Base-by-base conservation (phyloP, 2,113 vertebrate genomes). In the Menidia beryllina region DNA sequence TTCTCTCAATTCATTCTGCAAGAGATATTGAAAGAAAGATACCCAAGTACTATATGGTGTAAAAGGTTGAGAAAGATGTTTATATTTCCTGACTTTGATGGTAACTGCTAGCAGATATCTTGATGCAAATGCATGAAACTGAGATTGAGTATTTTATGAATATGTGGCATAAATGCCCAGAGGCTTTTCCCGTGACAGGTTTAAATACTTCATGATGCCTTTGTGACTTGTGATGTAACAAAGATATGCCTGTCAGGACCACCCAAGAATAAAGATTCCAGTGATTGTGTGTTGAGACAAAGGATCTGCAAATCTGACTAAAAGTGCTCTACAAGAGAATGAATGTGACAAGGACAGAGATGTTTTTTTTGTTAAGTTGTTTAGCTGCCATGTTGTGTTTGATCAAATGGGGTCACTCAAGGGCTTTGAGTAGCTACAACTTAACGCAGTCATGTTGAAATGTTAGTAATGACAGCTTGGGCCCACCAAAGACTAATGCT, bases 251-350 rank as follows among this genome's bases (percentile, higher is more conserved):
- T 59, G 47, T 72, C 19, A 62, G 21, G 20, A 15, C 4, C 9
- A 38, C 23, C 7, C 27, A 19, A 36, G 24, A 45, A 60, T 63
- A 58, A 75, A 70, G n/a, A 23, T 51, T 19, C 39, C 24, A 49
- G 43, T 50, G 48, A 47, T 5, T 17, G 2, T 59, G 21, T 62
- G 55, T 53, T 73, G 56, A 70, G 58, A 54, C 19, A 23, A 45
- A 49, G 41, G 62, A 74, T 78, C 69, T 79, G 72, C 71, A 77
- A 63, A 53, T 72, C 75, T 74, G 82, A 75, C 65, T 66, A 62
- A 55, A 34, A 39, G 20, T 51, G 43, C 21, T 52, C 24, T 50
- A 51, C 14, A 54, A 67, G 38, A 47, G 43, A 84, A 15, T 24
- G 26, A 77, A 76, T 63, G 72, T 80, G 83, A 88, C 75, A 79